Conservation (phyloP, 2,797 vertebrate species). For the Sebastes nivosus region DNA sequence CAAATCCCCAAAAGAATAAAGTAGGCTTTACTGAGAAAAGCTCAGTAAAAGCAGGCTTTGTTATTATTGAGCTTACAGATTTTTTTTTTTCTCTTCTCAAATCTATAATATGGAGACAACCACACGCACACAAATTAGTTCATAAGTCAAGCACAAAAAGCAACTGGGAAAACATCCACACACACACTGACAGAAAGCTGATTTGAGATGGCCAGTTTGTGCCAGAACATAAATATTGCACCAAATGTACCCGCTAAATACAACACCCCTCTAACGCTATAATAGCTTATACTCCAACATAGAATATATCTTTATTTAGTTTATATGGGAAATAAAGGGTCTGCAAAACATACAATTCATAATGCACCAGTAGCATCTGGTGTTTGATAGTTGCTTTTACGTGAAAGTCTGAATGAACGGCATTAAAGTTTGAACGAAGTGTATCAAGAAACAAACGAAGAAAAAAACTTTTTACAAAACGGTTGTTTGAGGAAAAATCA, state of each 20-base stretch:
- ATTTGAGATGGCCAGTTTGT: conserved; percentile 56
- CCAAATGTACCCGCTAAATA: conserved; percentile 81
- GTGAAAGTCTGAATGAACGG: conserved; percentile 59
- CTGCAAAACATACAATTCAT: conserved; percentile 64
- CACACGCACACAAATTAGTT: conserved; percentile 43
- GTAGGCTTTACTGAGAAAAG: conserved; percentile 44
- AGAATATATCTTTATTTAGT: conserved; percentile 82
- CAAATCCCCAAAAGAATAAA: conserved; percentile 47
- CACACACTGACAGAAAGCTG: conserved; percentile 62
- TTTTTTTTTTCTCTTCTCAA: not conserved
- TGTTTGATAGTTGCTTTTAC: conserved; percentile 56
- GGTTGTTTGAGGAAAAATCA: conserved; percentile 60
- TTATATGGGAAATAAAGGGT: conserved; percentile 73
- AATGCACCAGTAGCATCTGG: conserved; percentile 60
- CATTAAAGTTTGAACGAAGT: conserved; percentile 41
- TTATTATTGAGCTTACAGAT: conserved; percentile 41
- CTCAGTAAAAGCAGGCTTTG: conserved; percentile 61
- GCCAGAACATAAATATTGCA: conserved; percentile 84
- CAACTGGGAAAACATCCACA: conserved; percentile 56
- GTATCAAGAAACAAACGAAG: conserved; percentile 33
- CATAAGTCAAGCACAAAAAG: conserved; percentile 66
- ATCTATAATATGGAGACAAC: conserved; percentile 65
- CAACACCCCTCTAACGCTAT: conserved; percentile 67
- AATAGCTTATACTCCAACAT: conserved; percentile 77
- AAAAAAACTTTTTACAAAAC: conserved; percentile 64